phyloP scores from a whole-genome alignment of 2,888 invertebrate species.

The Calliscelio sp. region DNA sequence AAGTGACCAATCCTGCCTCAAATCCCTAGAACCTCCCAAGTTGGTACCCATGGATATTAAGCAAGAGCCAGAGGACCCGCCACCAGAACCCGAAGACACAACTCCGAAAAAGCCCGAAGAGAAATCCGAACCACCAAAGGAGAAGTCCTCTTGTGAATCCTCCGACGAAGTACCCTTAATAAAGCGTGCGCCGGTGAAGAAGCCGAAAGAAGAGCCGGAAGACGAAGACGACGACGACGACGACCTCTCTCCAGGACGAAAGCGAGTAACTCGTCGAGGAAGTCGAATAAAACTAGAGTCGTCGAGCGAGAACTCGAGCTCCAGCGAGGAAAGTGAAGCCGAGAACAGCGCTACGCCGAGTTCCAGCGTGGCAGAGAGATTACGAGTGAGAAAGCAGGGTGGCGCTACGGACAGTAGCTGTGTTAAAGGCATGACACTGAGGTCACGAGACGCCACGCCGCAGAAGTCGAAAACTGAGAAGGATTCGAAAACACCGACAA shows the following conservation, averaged over 20 bases:
- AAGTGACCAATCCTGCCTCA: neutral
- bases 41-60: conserved; percentile 44
- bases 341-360: conserved; percentile 61
- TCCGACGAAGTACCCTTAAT: conserved; percentile 83
- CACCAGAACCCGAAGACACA: conserved; percentile 30
- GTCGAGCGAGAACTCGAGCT: conserved; percentile 82
- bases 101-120: conserved; percentile 63
- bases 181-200: conserved; percentile 79
- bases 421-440: conserved; percentile 81
- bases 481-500: conserved; percentile 79
- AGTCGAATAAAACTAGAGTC: conserved; percentile 83
- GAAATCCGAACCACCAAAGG: conserved; percentile 46
- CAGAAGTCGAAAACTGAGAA: conserved; percentile 80
- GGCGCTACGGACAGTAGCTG: conserved; percentile 66
- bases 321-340: conserved; percentile 81
- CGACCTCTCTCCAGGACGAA: conserved; percentile 76
- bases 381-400: conserved; percentile 82
- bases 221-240: conserved; percentile 81
- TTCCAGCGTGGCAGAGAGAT: conserved; percentile 83
- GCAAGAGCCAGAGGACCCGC: conserved; percentile 48
- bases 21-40: conserved; percentile 50
- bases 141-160: conserved; percentile 79
- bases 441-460: conserved; percentile 82
- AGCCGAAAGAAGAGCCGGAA: conserved; percentile 79
- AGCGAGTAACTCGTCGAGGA: conserved; percentile 81